Evolutionary conservation across 1,140 invertebrate genomes (phyloP), one percentile per base, ranked within the genome.

Genomic region (Psix sp.): DNA sequence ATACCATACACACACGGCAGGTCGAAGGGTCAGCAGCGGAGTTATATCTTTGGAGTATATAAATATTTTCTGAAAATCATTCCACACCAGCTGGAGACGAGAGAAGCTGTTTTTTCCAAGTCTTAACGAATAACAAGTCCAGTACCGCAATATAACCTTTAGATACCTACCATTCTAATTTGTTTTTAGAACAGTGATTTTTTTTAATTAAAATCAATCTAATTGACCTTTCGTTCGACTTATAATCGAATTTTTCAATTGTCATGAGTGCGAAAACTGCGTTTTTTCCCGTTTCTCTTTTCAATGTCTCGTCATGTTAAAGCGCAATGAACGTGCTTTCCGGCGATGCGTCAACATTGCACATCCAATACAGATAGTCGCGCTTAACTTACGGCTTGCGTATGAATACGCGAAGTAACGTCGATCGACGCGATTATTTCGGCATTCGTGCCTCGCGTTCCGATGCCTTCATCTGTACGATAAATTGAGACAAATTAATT

Each of bases 341-440:
- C 67, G 67, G 62, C 49, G 57, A 46, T 39, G 45, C 39, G 38
- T 62, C 52, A 48, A 62, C 33, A 45, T 63, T 56, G 26, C 26
- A 38, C 38, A 63, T 21, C 40, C 65, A 65, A 45, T 36, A 24
- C 38, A 56, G 45, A 67, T 75, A 65, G n/a, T n/a, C 59, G 17
- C 18, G 56, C 43, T 67, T 60, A 60, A 57, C 65, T 68, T 63
- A 68, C 63, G 63, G 43, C 51, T 43, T 68, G 52, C 52, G 71
- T 67, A 67, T 54, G 45, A 63, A 57, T 63, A 65, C 52, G 46
- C 45, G 60, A 59, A 60, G 66, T 66, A 63, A 76, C 68, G 56
- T 59, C 62, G 62, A 72, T 76, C 57, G 49, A 62, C 67, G 67
- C 67, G 67, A 76, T 76, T 76, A 76, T 76, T 74, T 68, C 46